These are phyloP conservation scores for Cremastobaeus sp. DNA, from an alignment of 2,888 invertebrate species.

Conservation along the genomic window DNA sequence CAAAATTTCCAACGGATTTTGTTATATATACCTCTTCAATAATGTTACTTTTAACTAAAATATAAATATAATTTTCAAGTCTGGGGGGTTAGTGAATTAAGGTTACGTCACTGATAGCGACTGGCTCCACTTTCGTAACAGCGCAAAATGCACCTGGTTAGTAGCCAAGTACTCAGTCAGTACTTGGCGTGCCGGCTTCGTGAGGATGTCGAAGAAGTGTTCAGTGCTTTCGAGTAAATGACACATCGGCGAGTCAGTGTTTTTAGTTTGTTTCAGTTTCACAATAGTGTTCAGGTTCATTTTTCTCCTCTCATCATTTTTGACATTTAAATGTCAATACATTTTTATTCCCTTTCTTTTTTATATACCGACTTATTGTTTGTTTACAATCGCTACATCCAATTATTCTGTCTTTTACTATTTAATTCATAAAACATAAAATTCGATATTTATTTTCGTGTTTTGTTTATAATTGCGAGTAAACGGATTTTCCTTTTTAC, in stretches of 20 bases:
- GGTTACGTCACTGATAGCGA: too few species aligned
- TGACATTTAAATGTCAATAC: constrained; percentile 11
- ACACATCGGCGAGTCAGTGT: not conserved
- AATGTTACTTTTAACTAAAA: too few species aligned
- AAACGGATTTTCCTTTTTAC: not conserved
- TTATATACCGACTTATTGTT: not conserved
- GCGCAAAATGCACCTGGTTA: constrained; percentile 12
- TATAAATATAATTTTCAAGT: too few species aligned
- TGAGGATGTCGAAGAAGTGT: not conserved
- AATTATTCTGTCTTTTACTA: not conserved
- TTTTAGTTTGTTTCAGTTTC: not conserved
- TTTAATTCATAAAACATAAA: too few species aligned
- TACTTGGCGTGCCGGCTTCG: constrained; percentile 12
- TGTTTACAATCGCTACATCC: not conserved
- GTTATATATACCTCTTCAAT: too few species aligned
- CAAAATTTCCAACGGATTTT: too few species aligned
- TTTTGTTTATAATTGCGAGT: not conserved
- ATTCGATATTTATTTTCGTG: too few species aligned
- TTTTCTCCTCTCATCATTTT: not conserved
- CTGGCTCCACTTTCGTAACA: not conserved
- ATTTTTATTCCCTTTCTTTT: not conserved
- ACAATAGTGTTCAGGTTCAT: too few species aligned
- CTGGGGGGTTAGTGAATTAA: too few species aligned
- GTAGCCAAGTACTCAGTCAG: constrained; percentile 5
- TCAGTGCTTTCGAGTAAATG: not conserved